A percentile compares a stretch with the other conserved stretches of the same genome.
Evolutionary conservation across 30 jellyfish, hydroid and myxozoan genomes (phyloP).

Genomic region (Turritopsis rubra): DNA sequence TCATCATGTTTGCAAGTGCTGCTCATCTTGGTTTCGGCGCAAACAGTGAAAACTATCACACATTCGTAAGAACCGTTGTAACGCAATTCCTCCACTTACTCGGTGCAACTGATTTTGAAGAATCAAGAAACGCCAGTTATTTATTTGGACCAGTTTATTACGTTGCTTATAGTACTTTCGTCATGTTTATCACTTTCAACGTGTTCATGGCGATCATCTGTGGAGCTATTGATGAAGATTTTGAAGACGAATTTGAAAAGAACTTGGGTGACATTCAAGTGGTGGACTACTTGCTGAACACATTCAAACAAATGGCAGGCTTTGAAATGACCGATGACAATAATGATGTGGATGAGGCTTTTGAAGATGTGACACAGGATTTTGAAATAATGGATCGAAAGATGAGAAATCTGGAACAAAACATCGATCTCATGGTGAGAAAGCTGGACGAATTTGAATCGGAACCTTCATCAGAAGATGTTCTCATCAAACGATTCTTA

Average conservation of each 20-base stretch:
- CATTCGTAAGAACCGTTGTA: slow-evolving; percentile 24
- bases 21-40: slow-evolving; percentile 37
- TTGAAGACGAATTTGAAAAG: slow-evolving; percentile 18
- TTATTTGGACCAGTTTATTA: slow-evolving; percentile 46
- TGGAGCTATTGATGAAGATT: slow-evolving; percentile 38
- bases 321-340: background rate
- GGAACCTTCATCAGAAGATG: background rate
- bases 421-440: background rate
- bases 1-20: slow-evolving; percentile 39
- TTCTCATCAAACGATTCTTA: background rate
- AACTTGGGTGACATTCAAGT: slow-evolving; percentile 4
- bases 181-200: slow-evolving; percentile 37
- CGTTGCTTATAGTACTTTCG: slow-evolving; percentile 34
- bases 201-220: slow-evolving; percentile 46
- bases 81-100: slow-evolving; percentile 43
- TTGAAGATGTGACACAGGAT: background rate
- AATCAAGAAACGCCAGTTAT: slow-evolving; percentile 24
- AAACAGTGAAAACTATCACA: slow-evolving; percentile 25
- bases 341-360: background rate
- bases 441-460: background rate
- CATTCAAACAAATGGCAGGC: background rate
- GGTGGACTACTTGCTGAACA: slow-evolving; percentile 1
- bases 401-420: background rate
- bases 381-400: background rate
- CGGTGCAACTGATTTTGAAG: slow-evolving; percentile 48